These are phyloP conservation scores for Zophobas morio DNA, from an alignment of 1,140 invertebrate species.

Conservation along the genomic window DNA sequence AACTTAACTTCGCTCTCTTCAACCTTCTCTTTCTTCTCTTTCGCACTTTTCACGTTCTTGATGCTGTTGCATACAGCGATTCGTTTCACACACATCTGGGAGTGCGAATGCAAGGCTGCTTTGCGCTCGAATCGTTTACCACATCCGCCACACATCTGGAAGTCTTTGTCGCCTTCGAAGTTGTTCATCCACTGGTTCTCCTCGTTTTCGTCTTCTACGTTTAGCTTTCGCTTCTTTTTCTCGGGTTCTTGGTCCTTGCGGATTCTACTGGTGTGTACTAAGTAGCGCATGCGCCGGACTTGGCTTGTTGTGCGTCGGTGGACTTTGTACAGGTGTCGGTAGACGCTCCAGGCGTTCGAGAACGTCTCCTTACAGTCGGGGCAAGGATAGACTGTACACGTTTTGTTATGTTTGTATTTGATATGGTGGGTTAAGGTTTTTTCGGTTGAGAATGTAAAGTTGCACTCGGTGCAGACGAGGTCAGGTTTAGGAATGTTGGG, in stretches of 20 bases:
- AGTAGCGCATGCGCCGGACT: constrained; percentile 72
- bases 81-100: constrained; percentile 68
- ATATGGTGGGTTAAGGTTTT: constrained; percentile 80
- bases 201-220: constrained; percentile 69
- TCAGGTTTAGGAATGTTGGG: constrained; percentile 63
- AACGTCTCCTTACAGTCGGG: constrained; percentile 79
- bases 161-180: constrained; percentile 71
- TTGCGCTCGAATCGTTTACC: constrained; percentile 78
- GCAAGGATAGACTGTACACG: constrained; percentile 76
- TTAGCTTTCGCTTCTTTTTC: constrained; percentile 64
- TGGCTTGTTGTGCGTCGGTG: constrained; percentile 76
- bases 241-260: constrained; percentile 69
- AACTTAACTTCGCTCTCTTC: constrained; percentile 45
- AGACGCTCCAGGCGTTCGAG: constrained; percentile 79
- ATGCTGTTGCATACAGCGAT: constrained; percentile 63
- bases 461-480: constrained; percentile 68
- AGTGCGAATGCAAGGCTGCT: constrained; percentile 77
- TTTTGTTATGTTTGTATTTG: constrained; percentile 78
- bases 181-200: constrained; percentile 75
- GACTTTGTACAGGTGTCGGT: constrained; percentile 81
- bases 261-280: constrained; percentile 74
- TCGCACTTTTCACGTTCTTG: constrained; percentile 48
- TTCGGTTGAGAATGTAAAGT: constrained; percentile 77
- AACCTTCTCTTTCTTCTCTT: constrained; percentile 51
- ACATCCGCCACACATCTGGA: constrained; percentile 77